Evolutionary conservation across 2,797 vertebrate species (phyloP).

Genomic region (Taeniopygia guttata): DNA sequence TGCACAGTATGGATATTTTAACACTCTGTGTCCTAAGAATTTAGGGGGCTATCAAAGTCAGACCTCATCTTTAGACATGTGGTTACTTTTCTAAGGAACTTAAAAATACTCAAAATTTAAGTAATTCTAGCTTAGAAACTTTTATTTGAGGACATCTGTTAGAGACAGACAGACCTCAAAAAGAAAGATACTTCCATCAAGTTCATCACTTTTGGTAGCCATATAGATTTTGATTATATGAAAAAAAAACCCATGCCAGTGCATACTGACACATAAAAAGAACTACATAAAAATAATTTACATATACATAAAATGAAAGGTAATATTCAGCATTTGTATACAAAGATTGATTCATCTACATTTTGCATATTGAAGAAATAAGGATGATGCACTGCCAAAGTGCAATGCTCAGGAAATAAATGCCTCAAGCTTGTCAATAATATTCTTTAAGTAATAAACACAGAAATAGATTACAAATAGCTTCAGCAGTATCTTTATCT

Average conservation of each 20-base stretch:
- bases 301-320: background rate
- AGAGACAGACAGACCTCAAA: background rate
- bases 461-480: background rate
- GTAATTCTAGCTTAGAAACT: background rate
- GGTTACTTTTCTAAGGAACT: background rate
- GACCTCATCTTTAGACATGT: background rate
- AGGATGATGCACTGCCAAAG: fast-evolving
- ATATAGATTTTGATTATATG: background rate
- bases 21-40: background rate
- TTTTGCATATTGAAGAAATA: background rate
- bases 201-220: background rate
- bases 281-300: background rate
- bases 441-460: background rate
- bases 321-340: background rate
- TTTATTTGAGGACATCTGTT: background rate
- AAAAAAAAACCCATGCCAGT: fast-evolving
- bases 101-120: background rate
- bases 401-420: background rate
- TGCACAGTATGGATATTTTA: background rate
- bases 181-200: background rate
- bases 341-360: background rate
- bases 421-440: background rate
- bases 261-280: background rate
- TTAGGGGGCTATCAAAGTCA: background rate
- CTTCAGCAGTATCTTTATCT: background rate